Conservation (phyloP, 2,888 invertebrate species). For the Pammene aurita region DNA sequence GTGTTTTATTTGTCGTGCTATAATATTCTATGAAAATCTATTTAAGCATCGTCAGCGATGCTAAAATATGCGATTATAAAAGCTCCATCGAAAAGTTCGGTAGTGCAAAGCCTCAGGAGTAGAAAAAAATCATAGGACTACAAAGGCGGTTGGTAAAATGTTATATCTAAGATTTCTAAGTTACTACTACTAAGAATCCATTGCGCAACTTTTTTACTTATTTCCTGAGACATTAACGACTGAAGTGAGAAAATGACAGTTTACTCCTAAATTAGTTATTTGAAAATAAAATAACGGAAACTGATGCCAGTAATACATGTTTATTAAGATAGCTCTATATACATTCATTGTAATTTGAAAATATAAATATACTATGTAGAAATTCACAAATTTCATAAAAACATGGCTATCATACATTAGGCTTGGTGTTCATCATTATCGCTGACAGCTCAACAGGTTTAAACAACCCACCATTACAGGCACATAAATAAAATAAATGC, state of each 20-base stretch:
- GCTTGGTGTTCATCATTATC: slow-evolving; percentile 69
- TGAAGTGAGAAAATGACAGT: too few relatives aligned
- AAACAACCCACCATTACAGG: slow-evolving; percentile 53
- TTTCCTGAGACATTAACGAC: too few relatives aligned
- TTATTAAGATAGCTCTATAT: slow-evolving; percentile 82
- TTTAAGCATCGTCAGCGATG: too few relatives aligned
- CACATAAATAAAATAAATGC: slow-evolving; percentile 64
- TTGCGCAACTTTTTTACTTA: too few relatives aligned
- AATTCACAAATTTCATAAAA: slow-evolving; percentile 76
- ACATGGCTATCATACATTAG: slow-evolving; percentile 70
- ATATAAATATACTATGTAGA: slow-evolving; percentile 78
- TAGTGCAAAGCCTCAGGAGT: too few relatives aligned
- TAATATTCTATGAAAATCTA: not conserved
- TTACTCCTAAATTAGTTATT: not conserved
- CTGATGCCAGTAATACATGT: slow-evolving; percentile 76
- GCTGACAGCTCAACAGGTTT: slow-evolving; percentile 54
- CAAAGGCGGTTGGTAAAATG: too few relatives aligned
- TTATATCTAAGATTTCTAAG: too few relatives aligned
- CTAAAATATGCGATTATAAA: too few relatives aligned
- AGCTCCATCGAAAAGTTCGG: too few relatives aligned
- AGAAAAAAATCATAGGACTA: too few relatives aligned
- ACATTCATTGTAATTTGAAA: slow-evolving; percentile 80
- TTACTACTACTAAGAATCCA: too few relatives aligned
- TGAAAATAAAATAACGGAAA: slow-evolving; percentile 53
- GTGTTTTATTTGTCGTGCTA: slow-evolving; percentile 45